Evolutionary conservation across 53 echinoderm and acorn worm genomes (phyloP), one percentile per base, ranked within the genome.

Genomic region (Apostichopus leukothele): DNA sequence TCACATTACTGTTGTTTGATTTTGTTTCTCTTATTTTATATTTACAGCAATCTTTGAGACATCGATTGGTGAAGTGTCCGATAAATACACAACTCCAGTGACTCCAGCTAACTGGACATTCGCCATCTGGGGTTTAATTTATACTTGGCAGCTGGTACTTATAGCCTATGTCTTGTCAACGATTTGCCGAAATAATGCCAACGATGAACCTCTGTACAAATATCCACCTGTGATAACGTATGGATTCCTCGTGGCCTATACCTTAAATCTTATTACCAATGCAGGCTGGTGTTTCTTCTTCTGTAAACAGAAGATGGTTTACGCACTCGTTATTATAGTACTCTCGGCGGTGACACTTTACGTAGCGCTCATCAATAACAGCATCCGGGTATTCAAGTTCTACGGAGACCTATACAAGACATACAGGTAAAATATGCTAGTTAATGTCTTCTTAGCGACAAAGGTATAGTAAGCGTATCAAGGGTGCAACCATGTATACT

Each of bases 31-130:
- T 39, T 39, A 39, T 39, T 39, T 39, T 39, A 39, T 27, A 6
- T n/a, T 25, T 55, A 68, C 85, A 93, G 93, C 89, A 51, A 52
- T 78, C 5, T 93, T 93, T 74, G 22, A 86, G 4, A 86, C 75
- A 60, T 89, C 81, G 4, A 91, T 91, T 52, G 83, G 87, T 12
- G 78, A 88, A 59, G 63, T 89, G 18, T 91, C 91, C 23, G 76
- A 86, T 21, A 14, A 73, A 20, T 83, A 80, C 77, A 18, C 57
- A 9, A 75, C 83, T 1, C 86, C 87, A 22, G 73, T 93, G 3
- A 91, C 91, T 5, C 93, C 93, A 7, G 93, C 93, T 14, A 88
- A 83, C 57, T 93, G 88, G 91, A 93, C 93, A 59, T 93, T 93
- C 76, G 63, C 81, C 52, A 93, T 93, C 51, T 93, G 93, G 93